These are phyloP conservation scores for Euwallacea fornicatus DNA, from an alignment of 1,140 invertebrate species.

Conservation along the genomic window DNA sequence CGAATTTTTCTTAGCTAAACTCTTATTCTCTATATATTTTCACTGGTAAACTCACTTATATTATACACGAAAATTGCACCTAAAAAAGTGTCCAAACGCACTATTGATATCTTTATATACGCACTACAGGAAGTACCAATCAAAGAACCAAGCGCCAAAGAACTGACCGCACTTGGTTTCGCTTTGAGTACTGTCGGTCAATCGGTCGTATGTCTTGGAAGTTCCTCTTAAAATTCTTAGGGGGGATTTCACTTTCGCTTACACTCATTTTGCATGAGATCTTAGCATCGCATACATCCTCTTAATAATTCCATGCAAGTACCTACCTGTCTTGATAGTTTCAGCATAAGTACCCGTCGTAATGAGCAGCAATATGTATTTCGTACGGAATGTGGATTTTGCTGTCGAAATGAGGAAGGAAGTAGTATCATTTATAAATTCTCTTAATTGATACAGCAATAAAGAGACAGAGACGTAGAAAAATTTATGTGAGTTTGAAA, in stretches of 20 bases:
- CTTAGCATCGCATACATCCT: too few species aligned
- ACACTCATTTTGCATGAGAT: not conserved
- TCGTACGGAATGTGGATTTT: too few species aligned
- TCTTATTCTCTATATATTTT: too few species aligned
- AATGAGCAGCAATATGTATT: not conserved
- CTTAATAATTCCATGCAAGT: too few species aligned
- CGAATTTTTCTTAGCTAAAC: too few species aligned
- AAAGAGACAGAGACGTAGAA: too few species aligned
- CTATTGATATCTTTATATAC: not conserved
- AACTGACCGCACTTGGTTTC: slow-evolving; percentile 31
- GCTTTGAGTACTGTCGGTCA: slow-evolving; percentile 32
- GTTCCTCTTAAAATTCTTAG: slow-evolving; percentile 10
- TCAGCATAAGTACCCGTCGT: not conserved
- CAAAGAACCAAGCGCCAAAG: slow-evolving; percentile 25
- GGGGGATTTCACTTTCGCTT: slow-evolving; percentile 37
- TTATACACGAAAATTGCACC: not conserved
- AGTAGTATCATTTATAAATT: too few species aligned
- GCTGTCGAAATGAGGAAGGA: too few species aligned
- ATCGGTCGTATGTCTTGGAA: slow-evolving; percentile 36
- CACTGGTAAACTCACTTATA: not conserved
- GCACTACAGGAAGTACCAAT: slow-evolving; percentile 25
- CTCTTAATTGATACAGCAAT: too few species aligned
- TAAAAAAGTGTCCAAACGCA: not conserved
- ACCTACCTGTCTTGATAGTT: too few species aligned
- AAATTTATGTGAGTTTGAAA: too few species aligned